Percentiles rank a stretch among this genome's conserved stretches.
Conservation (phyloP, 2,888 invertebrate species). For the Drosophila neutralis region DNA sequence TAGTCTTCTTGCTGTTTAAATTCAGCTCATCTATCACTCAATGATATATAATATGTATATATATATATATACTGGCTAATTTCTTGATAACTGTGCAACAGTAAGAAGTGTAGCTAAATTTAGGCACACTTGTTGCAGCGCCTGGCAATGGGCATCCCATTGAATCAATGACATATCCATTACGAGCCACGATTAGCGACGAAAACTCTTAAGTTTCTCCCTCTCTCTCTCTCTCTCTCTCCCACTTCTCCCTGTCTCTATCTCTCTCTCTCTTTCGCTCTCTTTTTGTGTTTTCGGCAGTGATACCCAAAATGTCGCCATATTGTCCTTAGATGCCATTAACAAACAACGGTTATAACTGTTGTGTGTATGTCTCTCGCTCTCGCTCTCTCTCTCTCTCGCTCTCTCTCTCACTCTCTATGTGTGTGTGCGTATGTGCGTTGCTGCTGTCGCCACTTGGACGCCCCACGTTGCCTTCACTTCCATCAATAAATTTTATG, state of each 20-base stretch:
- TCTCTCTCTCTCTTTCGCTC: not conserved
- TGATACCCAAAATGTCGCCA: slow-evolving; percentile 50
- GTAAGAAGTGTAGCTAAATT: slow-evolving; percentile 8
- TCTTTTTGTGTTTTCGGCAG: not conserved
- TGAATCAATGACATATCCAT: slow-evolving; percentile 45
- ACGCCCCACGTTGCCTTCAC: slow-evolving; percentile 55
- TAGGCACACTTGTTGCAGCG: slow-evolving; percentile 50
- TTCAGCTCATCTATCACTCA: not conserved
- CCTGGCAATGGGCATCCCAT: not conserved
- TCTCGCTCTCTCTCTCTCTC: not conserved
- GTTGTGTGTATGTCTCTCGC: not conserved
- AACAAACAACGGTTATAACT: slow-evolving; percentile 47
- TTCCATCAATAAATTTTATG: slow-evolving; percentile 77
- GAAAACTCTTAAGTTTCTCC: slow-evolving; percentile 24
- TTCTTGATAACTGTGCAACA: slow-evolving; percentile 1
- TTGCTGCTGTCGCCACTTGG: slow-evolving; percentile 59
- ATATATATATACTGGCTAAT: not conserved
- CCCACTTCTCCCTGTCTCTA: not conserved
- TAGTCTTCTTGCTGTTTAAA: not conserved
- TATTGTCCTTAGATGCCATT: slow-evolving; percentile 61
- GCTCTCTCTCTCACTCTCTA: slow-evolving; percentile 5
- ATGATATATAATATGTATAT: not conserved
- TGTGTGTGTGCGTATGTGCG: slow-evolving; percentile 38
- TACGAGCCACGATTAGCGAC: slow-evolving; percentile 18
- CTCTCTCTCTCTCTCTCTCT: not conserved